These are phyloP conservation scores for Eupithecia tripunctaria DNA, from an alignment of 2,888 invertebrate genomes.

Conservation along the genomic window DNA sequence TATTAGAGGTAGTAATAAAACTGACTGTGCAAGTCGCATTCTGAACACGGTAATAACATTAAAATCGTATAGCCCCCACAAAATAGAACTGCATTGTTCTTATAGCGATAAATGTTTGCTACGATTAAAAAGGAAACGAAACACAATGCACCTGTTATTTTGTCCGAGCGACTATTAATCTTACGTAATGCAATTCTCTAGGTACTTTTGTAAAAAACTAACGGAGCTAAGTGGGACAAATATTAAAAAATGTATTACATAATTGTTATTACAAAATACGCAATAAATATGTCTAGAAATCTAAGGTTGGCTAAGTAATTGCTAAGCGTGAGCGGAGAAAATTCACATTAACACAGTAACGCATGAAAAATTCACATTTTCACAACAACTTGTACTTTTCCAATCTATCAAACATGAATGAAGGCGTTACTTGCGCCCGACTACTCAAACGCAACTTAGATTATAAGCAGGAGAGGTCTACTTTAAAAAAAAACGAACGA, in stretches of 20 bases:
- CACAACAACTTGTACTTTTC: background rate
- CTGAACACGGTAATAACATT: background rate
- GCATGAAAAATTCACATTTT: background rate
- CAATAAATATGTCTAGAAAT: background rate
- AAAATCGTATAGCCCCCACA: background rate
- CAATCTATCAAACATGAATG: background rate
- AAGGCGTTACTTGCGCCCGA: background rate
- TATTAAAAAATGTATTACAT: background rate
- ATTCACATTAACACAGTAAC: background rate
- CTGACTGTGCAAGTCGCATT: constrained; percentile 15
- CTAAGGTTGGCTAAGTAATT: background rate
- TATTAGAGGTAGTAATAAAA: constrained; percentile 8
- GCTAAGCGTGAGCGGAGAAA: constrained; percentile 1
- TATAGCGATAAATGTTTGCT: constrained; percentile 8
- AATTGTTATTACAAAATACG: background rate
- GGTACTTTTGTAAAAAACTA: background rate
- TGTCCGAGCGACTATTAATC: background rate
- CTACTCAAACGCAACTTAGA: background rate
- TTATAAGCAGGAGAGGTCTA: background rate
- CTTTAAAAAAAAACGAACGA: too few relatives aligned
- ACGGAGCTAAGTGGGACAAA: background rate
- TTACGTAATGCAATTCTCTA: background rate
- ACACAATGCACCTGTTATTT: background rate
- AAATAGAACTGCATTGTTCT: constrained; percentile 21
- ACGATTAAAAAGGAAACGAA: constrained; percentile 14